These are phyloP conservation scores for Orcinus orca DNA, from an alignment of 2,113 vertebrate genomes.

Conservation along the genomic window DNA sequence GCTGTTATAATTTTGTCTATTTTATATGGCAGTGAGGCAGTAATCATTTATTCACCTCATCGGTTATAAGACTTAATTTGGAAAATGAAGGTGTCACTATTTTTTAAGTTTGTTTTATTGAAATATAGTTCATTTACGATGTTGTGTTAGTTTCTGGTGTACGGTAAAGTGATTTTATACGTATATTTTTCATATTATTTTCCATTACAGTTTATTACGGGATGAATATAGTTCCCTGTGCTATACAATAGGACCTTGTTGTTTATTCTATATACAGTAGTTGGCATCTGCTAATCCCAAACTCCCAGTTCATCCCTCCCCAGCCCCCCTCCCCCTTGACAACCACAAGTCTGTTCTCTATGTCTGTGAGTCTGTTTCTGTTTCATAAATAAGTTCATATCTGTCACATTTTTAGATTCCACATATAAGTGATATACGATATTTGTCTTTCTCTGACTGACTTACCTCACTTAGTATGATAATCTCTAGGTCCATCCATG, in stretches of 20 bases:
- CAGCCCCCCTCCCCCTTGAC: neutral
- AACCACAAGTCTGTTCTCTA: neutral
- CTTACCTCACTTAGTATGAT: neutral
- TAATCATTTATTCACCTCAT: neutral
- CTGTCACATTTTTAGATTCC: neutral
- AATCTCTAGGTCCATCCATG: neutral
- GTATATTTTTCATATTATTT: neutral
- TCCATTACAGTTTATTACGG: neutral
- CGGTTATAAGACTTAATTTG: constrained; percentile 9
- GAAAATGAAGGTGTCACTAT: neutral
- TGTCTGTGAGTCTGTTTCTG: neutral
- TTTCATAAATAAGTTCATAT: neutral
- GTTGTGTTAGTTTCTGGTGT: neutral
- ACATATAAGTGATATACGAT: neutral
- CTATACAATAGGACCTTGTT: neutral
- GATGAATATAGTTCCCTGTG: neutral
- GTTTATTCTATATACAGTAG: neutral
- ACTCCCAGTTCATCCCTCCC: neutral
- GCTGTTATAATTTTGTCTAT: neutral
- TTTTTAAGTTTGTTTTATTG: neutral
- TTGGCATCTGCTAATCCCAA: neutral
- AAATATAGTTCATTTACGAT: neutral
- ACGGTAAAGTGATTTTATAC: neutral
- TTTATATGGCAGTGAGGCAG: neutral
- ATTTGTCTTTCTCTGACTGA: neutral